Percentiles rank a stretch among this genome's conserved stretches.
These are phyloP conservation scores for Piscicola geometra DNA, from an alignment of 2,888 invertebrate species.

Conservation along the genomic window DNA sequence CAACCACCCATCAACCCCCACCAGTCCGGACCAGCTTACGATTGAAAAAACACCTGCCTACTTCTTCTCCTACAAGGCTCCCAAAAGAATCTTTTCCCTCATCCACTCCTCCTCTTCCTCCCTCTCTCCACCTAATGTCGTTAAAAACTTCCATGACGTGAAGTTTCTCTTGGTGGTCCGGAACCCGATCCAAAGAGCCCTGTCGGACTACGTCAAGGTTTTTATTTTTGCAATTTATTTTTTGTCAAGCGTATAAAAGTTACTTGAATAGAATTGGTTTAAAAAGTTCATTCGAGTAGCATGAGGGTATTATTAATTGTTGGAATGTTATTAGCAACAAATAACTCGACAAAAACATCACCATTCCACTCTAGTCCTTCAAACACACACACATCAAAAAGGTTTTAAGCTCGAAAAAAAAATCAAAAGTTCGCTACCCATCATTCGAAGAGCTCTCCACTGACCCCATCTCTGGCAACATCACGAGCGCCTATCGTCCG, in stretches of 20 bases:
- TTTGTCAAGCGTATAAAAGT: background rate
- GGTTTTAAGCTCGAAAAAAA: conserved; percentile 5
- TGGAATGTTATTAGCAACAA: background rate
- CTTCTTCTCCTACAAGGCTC: conserved; percentile 90
- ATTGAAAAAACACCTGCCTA: conserved; percentile 97
- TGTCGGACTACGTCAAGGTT: conserved; percentile 93
- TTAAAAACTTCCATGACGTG: background rate
- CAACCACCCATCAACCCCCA: too few species aligned
- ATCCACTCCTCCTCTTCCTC: conserved; percentile 60
- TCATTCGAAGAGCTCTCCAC: conserved; percentile 56
- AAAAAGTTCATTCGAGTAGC: background rate
- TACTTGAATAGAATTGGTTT: background rate
- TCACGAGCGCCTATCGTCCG: conserved; percentile 57
- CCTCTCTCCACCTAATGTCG: conserved; percentile 60
- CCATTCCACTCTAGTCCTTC: background rate
- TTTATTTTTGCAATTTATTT: too few species aligned
- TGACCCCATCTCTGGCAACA: conserved; percentile 50
- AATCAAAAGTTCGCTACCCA: conserved; percentile 37
- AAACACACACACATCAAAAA: background rate
- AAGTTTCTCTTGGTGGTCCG: conserved; percentile 80
- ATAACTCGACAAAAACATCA: background rate
- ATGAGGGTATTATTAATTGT: background rate
- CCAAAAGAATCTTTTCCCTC: conserved; percentile 87
- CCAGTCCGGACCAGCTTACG: conserved; percentile 78
- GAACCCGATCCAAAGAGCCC: conserved; percentile 88